A percentile compares a stretch with the other conserved stretches of the same genome.
Evolutionary conservation across 1,140 invertebrate species (phyloP).

Genomic region (Stenopsyche tienmushanensis): DNA sequence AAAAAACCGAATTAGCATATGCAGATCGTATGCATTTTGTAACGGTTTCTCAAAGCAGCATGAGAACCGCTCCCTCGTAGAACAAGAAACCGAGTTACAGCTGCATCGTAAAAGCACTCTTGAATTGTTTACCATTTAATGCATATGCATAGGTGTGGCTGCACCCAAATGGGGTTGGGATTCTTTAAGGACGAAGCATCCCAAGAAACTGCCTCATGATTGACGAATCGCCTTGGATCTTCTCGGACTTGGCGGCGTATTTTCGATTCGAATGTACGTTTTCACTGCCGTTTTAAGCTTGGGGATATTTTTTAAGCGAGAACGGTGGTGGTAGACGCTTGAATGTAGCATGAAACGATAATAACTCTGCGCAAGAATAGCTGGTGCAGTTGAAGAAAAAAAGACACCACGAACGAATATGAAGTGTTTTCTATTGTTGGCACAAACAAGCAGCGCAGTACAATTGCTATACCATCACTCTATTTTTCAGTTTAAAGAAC

Average conservation of each 20-base stretch:
- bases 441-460: not conserved
- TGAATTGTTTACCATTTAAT: conserved; percentile 4
- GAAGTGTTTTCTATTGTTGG: conserved; percentile 12
- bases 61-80: conserved; percentile 7
- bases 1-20: no score
- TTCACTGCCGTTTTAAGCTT: no score
- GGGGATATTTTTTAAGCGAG: no score
- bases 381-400: not conserved
- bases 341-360: conserved; percentile 9
- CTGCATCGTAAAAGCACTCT: not conserved
- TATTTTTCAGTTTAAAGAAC: no score
- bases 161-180: not conserved
- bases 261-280: no score
- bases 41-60: not conserved
- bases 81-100: not conserved
- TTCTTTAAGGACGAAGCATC: no score
- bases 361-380: conserved; percentile 6
- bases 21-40: no score
- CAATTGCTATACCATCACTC: not conserved
- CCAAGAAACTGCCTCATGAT: no score
- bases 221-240: no score
- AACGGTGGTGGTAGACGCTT: not conserved
- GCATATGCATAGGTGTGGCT: conserved; percentile 3
- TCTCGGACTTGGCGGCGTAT: no score
- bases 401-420: not conserved